Conservation (phyloP, 2,797 vertebrate genomes). For the Betta splendens region DNA sequence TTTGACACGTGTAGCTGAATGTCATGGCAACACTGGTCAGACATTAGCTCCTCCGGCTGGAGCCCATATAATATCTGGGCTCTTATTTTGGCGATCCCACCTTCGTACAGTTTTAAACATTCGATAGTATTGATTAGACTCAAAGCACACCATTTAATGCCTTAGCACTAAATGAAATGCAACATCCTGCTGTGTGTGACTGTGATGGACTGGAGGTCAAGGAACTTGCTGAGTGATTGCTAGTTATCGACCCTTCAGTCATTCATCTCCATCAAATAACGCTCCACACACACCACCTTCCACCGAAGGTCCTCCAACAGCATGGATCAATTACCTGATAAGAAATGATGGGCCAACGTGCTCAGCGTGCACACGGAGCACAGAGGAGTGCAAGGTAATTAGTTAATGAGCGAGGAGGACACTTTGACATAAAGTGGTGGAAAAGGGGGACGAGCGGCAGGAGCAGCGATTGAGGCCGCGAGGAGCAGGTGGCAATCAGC, state of each 20-base stretch:
- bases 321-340: slow-evolving; percentile 37
- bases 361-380: slow-evolving; percentile 19
- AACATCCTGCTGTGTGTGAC: slow-evolving; percentile 10
- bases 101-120: slow-evolving; percentile 30
- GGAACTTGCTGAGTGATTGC: slow-evolving; percentile 42
- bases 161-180: slow-evolving; percentile 29
- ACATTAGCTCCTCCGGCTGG: slow-evolving; percentile 27
- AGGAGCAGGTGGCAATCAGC: slow-evolving; percentile 32
- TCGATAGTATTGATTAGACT: slow-evolving; percentile 18
- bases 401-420: slow-evolving; percentile 37
- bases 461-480: slow-evolving; percentile 6
- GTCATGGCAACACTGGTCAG: slow-evolving; percentile 58
- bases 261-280: slow-evolving; percentile 42
- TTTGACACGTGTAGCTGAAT: slow-evolving; percentile 44
- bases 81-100: slow-evolving; percentile 11
- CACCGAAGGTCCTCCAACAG: slow-evolving; percentile 19
- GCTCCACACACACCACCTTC: slow-evolving; percentile 9
- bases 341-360: slow-evolving; percentile 18
- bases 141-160: slow-evolving; percentile 30
- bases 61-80: slow-evolving; percentile 14
- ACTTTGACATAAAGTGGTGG: slow-evolving; percentile 43
- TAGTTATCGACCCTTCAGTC: slow-evolving; percentile 32
- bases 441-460: slow-evolving; percentile 33
- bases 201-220: slow-evolving; percentile 26
- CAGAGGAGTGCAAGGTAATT: slow-evolving; percentile 30